Percentiles rank a stretch among this genome's conserved stretches.
Conservation (phyloP, 2,888 invertebrate species). For the Phengaris arion region DNA sequence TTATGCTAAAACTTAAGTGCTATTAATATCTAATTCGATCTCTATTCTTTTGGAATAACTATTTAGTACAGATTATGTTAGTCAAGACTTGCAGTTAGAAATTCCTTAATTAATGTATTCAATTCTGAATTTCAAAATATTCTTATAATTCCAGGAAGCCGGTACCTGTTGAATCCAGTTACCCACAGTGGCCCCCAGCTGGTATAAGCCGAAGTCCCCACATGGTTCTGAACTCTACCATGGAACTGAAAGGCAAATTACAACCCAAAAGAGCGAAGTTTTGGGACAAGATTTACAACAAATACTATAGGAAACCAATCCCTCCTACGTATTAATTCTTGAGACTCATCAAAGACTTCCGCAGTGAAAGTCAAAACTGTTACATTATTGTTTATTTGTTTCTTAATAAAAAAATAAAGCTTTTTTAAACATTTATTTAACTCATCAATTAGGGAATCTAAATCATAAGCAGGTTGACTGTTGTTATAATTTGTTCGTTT, state of each 20-base stretch:
- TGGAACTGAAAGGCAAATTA: slow-evolving; percentile 43
- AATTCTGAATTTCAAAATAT: not conserved
- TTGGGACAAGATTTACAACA: slow-evolving; percentile 50
- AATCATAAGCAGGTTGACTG: no score
- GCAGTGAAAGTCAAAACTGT: not conserved
- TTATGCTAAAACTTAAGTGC: no score
- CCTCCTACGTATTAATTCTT: slow-evolving; percentile 37
- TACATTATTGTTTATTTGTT: not conserved
- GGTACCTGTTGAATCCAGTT: not conserved
- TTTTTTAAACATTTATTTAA: no score
- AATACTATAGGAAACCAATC: slow-evolving; percentile 45
- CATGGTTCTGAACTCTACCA: slow-evolving; percentile 36
- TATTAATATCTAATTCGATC: no score
- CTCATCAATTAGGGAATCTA: no score
- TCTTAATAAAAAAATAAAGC: not conserved
- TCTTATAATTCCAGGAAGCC: not conserved
- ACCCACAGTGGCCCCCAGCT: slow-evolving; percentile 10
- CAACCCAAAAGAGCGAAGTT: slow-evolving; percentile 42
- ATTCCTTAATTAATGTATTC: no score
- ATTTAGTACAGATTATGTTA: no score
- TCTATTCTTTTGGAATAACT: no score
- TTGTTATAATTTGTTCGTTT: no score
- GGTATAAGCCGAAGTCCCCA: slow-evolving; percentile 11
- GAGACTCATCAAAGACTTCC: not conserved
- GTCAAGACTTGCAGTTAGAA: no score